These are phyloP conservation scores for Philypnodon macrostomus DNA, from an alignment of 2,797 vertebrate species.

Conservation along the genomic window DNA sequence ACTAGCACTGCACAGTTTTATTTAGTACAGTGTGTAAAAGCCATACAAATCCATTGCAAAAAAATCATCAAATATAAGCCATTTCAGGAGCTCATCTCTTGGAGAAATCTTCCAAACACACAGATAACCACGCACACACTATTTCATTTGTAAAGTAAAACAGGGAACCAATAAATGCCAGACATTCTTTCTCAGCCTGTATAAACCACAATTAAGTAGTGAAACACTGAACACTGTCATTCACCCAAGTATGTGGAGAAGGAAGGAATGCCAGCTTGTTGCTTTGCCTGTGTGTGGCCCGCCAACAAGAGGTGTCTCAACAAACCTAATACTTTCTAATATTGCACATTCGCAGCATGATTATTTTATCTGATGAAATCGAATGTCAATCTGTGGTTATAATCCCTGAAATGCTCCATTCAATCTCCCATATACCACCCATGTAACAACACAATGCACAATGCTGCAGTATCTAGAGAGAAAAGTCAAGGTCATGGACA, in stretches of 20 bases:
- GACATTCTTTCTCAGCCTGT: conserved; percentile 67
- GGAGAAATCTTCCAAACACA: conserved; percentile 39
- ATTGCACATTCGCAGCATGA: conserved; percentile 13
- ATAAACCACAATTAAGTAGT: conserved; percentile 77
- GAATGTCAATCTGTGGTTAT: conserved; percentile 20
- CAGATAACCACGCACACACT: conserved; percentile 17
- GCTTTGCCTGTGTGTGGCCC: conserved; percentile 56
- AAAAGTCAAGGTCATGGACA: conserved; percentile 59
- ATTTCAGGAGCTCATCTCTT: conserved; percentile 34
- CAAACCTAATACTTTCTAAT: conserved; percentile 20
- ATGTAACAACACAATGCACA: conserved; percentile 39
- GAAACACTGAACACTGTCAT: conserved; percentile 69
- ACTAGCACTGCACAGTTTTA: too few species aligned
- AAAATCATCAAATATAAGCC: conserved; percentile 17
- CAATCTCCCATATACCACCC: conserved; percentile 7
- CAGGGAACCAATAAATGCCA: conserved; percentile 60
- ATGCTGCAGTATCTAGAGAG: conserved; percentile 40
- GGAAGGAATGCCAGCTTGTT: conserved; percentile 54
- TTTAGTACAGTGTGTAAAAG: background rate
- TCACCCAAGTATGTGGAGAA: conserved; percentile 61
- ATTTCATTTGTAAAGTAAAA: conserved; percentile 56
- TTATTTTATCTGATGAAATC: conserved; percentile 29
- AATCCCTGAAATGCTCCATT: conserved; percentile 14
- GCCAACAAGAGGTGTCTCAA: conserved; percentile 53
- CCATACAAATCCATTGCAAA: background rate